These are phyloP conservation scores for Malurus elegans DNA, from an alignment of 2,113 vertebrate genomes.

Conservation along the genomic window DNA sequence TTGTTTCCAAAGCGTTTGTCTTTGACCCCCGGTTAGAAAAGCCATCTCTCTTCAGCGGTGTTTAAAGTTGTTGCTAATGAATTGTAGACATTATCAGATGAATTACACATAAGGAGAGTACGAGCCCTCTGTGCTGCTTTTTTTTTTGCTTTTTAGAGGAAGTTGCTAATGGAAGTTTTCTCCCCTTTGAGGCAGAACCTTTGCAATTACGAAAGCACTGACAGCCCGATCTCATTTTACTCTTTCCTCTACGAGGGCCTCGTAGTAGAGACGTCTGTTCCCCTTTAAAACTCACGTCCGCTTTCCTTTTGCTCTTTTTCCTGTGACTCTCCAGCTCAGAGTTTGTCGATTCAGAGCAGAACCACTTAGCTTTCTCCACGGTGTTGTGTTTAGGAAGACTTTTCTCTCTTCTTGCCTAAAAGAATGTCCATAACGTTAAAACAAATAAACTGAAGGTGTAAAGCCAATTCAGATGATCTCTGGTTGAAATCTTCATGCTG, in stretches of 20 bases:
- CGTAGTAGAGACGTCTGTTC: neutral
- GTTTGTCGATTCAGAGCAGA: neutral
- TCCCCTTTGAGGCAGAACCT: neutral
- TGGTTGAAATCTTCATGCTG: neutral
- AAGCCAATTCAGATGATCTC: neutral
- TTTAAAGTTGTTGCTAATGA: neutral
- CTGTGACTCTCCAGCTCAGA: neutral
- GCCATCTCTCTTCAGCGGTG: accelerated
- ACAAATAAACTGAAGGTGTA: neutral
- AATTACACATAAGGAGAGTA: accelerated
- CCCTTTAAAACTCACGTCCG: neutral
- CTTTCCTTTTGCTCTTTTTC: neutral
- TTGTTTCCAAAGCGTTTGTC: neutral
- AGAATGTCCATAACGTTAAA: neutral
- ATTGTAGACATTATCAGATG: neutral
- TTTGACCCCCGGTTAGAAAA: neutral
- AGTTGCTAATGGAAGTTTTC: neutral
- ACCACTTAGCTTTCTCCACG: accelerated
- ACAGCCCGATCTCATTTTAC: neutral
- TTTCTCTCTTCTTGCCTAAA: neutral
- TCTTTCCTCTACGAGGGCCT: neutral
- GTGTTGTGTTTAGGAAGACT: neutral
- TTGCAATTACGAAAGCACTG: neutral
- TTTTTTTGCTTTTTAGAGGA: neutral
- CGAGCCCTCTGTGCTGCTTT: neutral